Conservation (phyloP, 2,888 invertebrate species). For the Trilocha varians region DNA sequence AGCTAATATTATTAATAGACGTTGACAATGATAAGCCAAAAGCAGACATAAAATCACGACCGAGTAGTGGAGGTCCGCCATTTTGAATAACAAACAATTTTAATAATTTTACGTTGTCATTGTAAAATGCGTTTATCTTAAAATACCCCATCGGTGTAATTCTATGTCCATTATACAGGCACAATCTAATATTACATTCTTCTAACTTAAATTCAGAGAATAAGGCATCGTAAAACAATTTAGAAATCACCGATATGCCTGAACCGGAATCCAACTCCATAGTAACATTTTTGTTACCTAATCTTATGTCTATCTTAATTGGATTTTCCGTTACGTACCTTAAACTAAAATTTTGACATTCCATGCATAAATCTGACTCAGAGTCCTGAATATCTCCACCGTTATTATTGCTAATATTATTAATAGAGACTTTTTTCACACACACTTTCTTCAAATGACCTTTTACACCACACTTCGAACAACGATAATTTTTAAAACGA, state of each 20-base stretch:
- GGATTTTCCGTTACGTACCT: too few species aligned
- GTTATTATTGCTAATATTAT: too few species aligned
- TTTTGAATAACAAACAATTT: constrained; percentile 14
- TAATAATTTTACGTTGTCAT: constrained; percentile 6
- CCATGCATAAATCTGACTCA: constrained; percentile 10
- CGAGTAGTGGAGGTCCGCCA: constrained; percentile 13
- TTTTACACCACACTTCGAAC: constrained; percentile 13
- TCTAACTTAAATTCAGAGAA: too few species aligned
- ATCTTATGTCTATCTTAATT: too few species aligned
- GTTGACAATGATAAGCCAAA: constrained; percentile 8
- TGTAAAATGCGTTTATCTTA: constrained; percentile 2
- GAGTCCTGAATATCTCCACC: too few species aligned
- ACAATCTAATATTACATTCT: too few species aligned
- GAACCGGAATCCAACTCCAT: too few species aligned
- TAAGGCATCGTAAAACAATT: neutral
- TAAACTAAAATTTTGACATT: neutral
- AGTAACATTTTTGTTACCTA: too few species aligned
- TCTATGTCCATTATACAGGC: constrained; percentile 17
- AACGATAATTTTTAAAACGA: constrained; percentile 12
- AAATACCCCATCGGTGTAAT: constrained; percentile 15
- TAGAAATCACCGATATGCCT: too few species aligned
- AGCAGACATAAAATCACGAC: constrained; percentile 12
- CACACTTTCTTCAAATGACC: too few species aligned
- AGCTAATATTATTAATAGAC: too few species aligned
- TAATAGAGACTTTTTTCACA: too few species aligned